Base-by-base conservation (phyloP, 1,140 invertebrate species). In the Phymorhynchus buccinoides region DNA sequence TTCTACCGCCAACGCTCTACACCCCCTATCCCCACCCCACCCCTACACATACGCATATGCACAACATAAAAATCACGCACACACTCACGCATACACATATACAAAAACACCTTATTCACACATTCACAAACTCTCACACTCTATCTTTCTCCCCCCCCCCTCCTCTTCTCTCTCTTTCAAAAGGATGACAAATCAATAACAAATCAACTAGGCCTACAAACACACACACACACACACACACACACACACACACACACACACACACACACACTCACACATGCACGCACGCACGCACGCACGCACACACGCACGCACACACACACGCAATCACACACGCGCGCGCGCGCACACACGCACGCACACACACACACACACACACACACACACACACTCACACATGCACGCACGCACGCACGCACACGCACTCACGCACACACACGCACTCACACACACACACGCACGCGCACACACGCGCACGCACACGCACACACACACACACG, bases 161-260 rank as follows among this genome's bases (percentile, higher is more conserved):
- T n/a, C n/a, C n/a, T n/a, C n/a, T n/a, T n/a, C n/a, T n/a, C n/a
- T n/a, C n/a, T n/a, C n/a, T n/a, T n/a, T n/a, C n/a, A n/a, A n/a
- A n/a, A n/a, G n/a, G n/a, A n/a, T n/a, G 14, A 48, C 41, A 80
- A 6, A 48, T 27, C 22, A 18, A 32, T 3, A 18, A 41, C 9
- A 7, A 14, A 22, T 16, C 42, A 12, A 1, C n/a, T 7, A 41
- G 16, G 7, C 27, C 3, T 37, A 75, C 22, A 75, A n/a, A n/a
- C n/a, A n/a, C n/a, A n/a, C n/a, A n/a, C n/a, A n/a, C n/a, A n/a
- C n/a, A n/a, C n/a, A n/a, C 71, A 75, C 35, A 32, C 71, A 37
- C 9, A 75, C 3, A 39, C 66, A 71, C 66, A 71, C 66, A n/a
- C 66, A 71, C 66, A n/a, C 66, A 71, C 66, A n/a, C 66, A 71